Evolutionary conservation across 1,140 invertebrate genomes (phyloP), one percentile per base, ranked within the genome.

Genomic region (Oncopodura yosiiana): DNA sequence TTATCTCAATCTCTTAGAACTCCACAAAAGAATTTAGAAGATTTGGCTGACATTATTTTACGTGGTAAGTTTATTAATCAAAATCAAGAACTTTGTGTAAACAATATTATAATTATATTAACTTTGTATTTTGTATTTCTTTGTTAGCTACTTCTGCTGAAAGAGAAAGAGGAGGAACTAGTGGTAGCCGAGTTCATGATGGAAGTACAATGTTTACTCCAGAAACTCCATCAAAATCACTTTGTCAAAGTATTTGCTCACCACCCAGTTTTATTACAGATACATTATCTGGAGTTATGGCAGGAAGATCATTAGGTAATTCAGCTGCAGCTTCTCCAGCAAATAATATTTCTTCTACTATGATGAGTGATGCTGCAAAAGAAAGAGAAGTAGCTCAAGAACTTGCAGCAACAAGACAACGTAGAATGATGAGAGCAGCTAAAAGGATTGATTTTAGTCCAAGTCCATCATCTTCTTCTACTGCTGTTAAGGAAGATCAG

Each of bases 11-110:
- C 37, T 19, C 53, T 61, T 36, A 41, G 53, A 2, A 53, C 52
- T 26, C 58, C 58, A 2, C 44, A 49, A 0, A 58, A 58, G 36
- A 9, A 9, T n/a, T 19, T 61, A 11, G 58, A 64, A 41, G 58
- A 61, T 36, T 39, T 64, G 27, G 59, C 55, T 5, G 58, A 61
- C 39, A 64, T 64, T n/a, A 48, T 60, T 27, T 56, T 36, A 19
- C 24, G 30, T 18, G 30, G 14, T 34, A 34, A 9, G 30, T 9
- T 9, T n/a, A 34, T 34, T 8, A 34, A 34, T 8, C 30, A 34
- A 34, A 8, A n/a, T n/a, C n/a, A n/a, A n/a, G n/a, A n/a, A n/a
- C n/a, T n/a, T n/a, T n/a, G n/a, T n/a, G n/a, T n/a, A n/a, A n/a
- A n/a, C n/a, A n/a, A n/a, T n/a, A n/a, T n/a, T n/a, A n/a, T n/a